Evolutionary conservation across 2,797 vertebrate genomes (phyloP).

Genomic region (Gephyroberyx darwinii): DNA sequence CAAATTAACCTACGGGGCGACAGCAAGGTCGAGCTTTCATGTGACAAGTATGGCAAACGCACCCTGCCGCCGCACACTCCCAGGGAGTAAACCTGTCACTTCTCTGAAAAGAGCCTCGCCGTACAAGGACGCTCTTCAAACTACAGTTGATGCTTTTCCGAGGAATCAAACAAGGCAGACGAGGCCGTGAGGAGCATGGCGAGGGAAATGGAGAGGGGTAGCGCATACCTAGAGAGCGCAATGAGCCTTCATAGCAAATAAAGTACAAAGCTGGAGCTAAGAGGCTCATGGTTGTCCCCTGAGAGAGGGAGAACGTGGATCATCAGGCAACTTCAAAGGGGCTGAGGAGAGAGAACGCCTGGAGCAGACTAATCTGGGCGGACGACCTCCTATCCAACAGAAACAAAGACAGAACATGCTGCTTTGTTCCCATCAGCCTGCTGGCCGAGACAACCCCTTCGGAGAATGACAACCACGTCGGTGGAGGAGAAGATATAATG

Average conservation of each 20-base stretch:
- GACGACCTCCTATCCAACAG: constrained; percentile 9
- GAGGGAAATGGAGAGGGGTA: not conserved
- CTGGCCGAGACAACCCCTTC: not conserved
- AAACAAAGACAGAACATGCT: constrained; percentile 29
- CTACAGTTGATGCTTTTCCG: constrained; percentile 45
- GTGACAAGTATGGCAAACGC: constrained; percentile 20
- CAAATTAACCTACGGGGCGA: constrained; percentile 57
- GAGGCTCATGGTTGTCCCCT: constrained; percentile 29
- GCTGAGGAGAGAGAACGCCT: constrained; percentile 6
- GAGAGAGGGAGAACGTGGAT: constrained; percentile 37
- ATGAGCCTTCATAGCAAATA: constrained; percentile 47
- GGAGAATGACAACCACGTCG: not conserved
- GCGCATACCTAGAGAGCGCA: constrained; percentile 24
- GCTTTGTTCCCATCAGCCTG: constrained; percentile 7
- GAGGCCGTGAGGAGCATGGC: not conserved
- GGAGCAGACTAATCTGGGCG: constrained; percentile 36
- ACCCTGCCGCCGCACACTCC: constrained; percentile 14
- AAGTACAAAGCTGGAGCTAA: constrained; percentile 35
- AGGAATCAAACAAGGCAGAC: constrained; percentile 49
- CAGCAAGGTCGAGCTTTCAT: constrained; percentile 63
- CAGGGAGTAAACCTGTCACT: constrained; percentile 45
- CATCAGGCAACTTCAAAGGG: constrained; percentile 57
- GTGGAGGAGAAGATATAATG: not conserved
- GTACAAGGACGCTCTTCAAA: constrained; percentile 50
- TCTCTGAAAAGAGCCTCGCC: not conserved